Evolutionary conservation across 2,113 vertebrate species (phyloP), one percentile per base, ranked within the genome.

Genomic region (Bufo bufo): DNA sequence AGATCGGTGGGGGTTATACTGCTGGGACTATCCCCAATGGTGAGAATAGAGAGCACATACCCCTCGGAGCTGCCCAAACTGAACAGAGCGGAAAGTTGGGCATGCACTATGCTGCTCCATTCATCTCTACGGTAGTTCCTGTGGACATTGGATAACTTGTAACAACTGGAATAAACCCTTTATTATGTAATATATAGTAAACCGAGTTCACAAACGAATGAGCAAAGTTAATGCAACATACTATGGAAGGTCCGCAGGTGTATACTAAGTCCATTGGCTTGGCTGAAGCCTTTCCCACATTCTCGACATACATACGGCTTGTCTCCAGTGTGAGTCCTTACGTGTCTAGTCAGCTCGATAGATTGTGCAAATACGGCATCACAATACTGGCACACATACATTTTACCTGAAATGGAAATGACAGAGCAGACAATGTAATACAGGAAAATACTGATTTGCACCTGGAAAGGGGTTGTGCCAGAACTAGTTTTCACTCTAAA

Each of bases 311-410:
- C 96, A 0, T 96, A 97, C 0, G 97, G 97, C 85, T 97, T 96
- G 90, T 97, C 97, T 0, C 97, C 96, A 0, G 96, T 98, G 94
- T 97, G 97, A 0, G 97, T 97, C 20, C 95, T 91, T 82, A 97
- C 95, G 0, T 98, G 97, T 3, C 96, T 94, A 0, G 96, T 97
- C 88, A 98, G 94, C 90, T 98, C 96, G 0, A 98, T 97, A 84
- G 96, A 97, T 93, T 98, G 97, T 19, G 97, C 95, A 0, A 99
- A 98, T 43, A 96, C 93, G 0, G 96, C 95, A 0, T 96, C 93
- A 2, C 97, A 98, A 87, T 97, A 97, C 93, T 97, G 97, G 90
- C 97, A 98, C 2, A 93, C 94, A 0, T 96, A 98, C 97, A 97
- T 97, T 90, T 97, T 97, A 71, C 97, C 97, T 99, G 91, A 45